These are phyloP conservation scores for Diloba caeruleocephala DNA, from an alignment of 2,888 invertebrate species.

Conservation along the genomic window DNA sequence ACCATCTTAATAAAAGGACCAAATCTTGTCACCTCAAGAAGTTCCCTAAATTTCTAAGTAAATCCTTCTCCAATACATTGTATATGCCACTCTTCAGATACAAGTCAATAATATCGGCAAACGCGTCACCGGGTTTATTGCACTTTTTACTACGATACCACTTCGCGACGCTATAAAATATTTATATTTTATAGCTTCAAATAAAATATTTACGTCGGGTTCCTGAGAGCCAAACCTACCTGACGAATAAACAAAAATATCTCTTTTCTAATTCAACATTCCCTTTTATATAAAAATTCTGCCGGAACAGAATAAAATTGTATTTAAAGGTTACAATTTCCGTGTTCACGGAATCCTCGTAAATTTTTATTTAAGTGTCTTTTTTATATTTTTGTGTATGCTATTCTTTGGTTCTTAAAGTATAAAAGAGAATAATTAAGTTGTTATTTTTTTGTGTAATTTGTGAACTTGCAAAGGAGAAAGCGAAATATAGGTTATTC, in stretches of 20 bases:
- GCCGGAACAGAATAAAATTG: conserved; percentile 27
- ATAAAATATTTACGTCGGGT: conserved; percentile 61
- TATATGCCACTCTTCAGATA: not conserved
- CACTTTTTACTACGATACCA: conserved; percentile 47
- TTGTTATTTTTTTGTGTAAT: conserved; percentile 39
- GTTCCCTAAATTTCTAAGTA: too few relatives aligned
- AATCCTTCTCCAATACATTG: conserved; percentile 19
- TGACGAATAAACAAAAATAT: conserved; percentile 53
- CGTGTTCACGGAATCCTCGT: conserved; percentile 26
- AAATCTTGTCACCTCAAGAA: too few relatives aligned
- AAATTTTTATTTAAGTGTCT: conserved; percentile 40
- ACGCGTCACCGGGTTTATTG: conserved; percentile 50
- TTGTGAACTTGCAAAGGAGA: conserved; percentile 4
- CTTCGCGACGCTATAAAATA: conserved; percentile 58
- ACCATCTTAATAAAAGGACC: too few relatives aligned
- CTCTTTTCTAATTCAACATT: conserved; percentile 48
- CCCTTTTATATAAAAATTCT: conserved; percentile 36
- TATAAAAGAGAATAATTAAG: conserved; percentile 17
- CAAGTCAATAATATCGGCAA: conserved; percentile 29
- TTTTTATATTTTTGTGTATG: conserved; percentile 15
- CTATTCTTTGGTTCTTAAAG: conserved; percentile 22
- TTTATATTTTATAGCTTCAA: conserved; percentile 62
- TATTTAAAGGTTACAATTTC: conserved; percentile 40
- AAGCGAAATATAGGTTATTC: not conserved
- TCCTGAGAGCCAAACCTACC: conserved; percentile 35